phyloP scores from a whole-genome alignment of 1,140 invertebrate species.

The Delia radicum region DNA sequence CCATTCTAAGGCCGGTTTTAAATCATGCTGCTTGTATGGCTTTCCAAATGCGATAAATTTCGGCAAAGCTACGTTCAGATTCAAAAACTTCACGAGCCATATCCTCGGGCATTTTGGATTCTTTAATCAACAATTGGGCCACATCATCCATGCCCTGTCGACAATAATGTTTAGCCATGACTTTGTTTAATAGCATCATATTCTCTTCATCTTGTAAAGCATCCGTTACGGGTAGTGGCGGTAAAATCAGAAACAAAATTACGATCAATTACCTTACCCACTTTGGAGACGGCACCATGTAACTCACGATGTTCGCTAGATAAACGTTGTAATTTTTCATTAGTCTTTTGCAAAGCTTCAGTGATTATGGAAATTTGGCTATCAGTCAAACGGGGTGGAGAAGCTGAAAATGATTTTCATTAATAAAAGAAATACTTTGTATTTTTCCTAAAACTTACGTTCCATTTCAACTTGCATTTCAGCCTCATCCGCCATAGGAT shows the following conservation, averaged over 20 bases:
- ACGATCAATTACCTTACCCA: constrained; percentile 94
- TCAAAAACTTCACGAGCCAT: constrained; percentile 58
- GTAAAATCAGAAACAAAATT: constrained; percentile 92
- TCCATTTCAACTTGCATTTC: constrained; percentile 52
- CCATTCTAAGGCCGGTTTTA: constrained; percentile 81
- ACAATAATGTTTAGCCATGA: constrained; percentile 96
- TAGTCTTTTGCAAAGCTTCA: constrained; percentile 69
- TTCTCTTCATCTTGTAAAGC: constrained; percentile 80
- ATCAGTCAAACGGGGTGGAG: constrained; percentile 59
- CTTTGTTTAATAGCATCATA: constrained; percentile 82
- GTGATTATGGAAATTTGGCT: constrained; percentile 68
- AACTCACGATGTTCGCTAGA: constrained; percentile 77
- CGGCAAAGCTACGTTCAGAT: constrained; percentile 77
- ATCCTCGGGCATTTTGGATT: constrained; percentile 71
- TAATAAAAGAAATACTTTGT: not conserved
- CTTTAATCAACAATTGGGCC: constrained; percentile 76
- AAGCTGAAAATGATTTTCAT: constrained; percentile 20
- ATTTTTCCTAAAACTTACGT: constrained; percentile 26
- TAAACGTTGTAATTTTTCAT: constrained; percentile 73
- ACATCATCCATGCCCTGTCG: constrained; percentile 90
- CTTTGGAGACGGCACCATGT: constrained; percentile 85
- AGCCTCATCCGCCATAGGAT: constrained; percentile 39
- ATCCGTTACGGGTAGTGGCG: constrained; percentile 82
- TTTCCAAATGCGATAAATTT: constrained; percentile 82
- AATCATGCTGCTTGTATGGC: constrained; percentile 74